Base-by-base conservation (phyloP, 2,888 invertebrate species). In the Agrochola litura region DNA sequence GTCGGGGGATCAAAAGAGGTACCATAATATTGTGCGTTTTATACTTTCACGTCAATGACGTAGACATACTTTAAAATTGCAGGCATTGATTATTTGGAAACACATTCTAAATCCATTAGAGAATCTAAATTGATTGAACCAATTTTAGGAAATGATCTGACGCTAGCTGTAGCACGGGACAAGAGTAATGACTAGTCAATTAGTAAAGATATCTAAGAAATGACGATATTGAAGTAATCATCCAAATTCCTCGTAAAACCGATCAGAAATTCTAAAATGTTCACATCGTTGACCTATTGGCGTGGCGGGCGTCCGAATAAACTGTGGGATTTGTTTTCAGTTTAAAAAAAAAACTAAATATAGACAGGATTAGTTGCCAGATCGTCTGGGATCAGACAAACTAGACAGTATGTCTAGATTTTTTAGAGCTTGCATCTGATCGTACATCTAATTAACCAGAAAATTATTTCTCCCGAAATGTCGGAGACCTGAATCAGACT, bases 281-380 rank as follows among this genome's bases (percentile, higher is more conserved):
- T 77, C 25, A 49, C 63, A 56, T 75, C n/a, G n/a, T 52, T 73
- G 52, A 65, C 25, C 54, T 46, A 58, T 49, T 52, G 54, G 54
- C n/a, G 16, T 19, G 14, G 19, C 14, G 10, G 14, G 19, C 14
- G 10, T 65, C 14, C 12, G 37, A 73, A 80, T 76, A 76, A 76
- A 74, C 41, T 60, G 12, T 22, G 76, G 46, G 67, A 76, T 58
- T 16, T 58, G 67, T 68, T 76, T 69, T 76, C 25, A 73, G 52
- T 80, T 70, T 37, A n/a, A 77, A 84, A 81, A 79, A 68, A 82
- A 86, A 80, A 77, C 79, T 87, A 85, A 87, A 83, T 63, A 88
- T 88, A 87, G 82, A 82, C 63, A 46, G 43, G 19, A 25, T 76
- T 64, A 63, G 73, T 30, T 87, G 89, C 85, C 86, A 86, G 84